phyloP scores from a whole-genome alignment of 2,797 vertebrate genomes.

The Bradypodion pumilum region DNA sequence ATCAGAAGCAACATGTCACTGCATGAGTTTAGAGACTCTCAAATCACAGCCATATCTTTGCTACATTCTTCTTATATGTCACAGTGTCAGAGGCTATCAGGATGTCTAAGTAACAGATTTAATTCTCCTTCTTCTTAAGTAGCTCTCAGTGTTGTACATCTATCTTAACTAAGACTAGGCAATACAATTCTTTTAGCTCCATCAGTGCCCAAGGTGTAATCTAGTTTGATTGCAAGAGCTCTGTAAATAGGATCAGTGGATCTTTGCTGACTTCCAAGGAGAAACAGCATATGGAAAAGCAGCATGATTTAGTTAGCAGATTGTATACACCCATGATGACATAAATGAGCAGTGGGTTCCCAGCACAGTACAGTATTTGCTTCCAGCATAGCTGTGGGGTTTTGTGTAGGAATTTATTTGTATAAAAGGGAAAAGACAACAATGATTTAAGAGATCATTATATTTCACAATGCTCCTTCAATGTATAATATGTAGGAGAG shows the following conservation, averaged over 20 bases:
- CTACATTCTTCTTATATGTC: conserved; percentile 4
- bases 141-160: conserved; percentile 8
- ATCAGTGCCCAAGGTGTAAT: conserved; percentile 34
- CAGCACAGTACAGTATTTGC: not conserved
- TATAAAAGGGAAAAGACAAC: not conserved
- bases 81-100: not conserved
- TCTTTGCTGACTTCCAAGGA: conserved; percentile 31
- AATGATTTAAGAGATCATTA: not conserved
- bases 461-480: not conserved
- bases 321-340: not conserved
- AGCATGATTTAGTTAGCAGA: conserved; percentile 29
- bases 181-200: conserved; percentile 43
- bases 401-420: not conserved
- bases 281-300: conserved; percentile 39
- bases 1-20: not conserved
- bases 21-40: not conserved
- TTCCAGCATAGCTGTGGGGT: not conserved
- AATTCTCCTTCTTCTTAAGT: conserved; percentile 23
- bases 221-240: conserved; percentile 27
- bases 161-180: conserved; percentile 20
- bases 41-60: not conserved
- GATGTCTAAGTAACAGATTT: conserved; percentile 4
- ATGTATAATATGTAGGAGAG: not conserved
- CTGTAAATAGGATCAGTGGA: conserved; percentile 24
- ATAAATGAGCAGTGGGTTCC: conserved; percentile 11